Evolutionary conservation across 1,140 invertebrate species (phyloP).

Genomic region (Papilio machaon): DNA sequence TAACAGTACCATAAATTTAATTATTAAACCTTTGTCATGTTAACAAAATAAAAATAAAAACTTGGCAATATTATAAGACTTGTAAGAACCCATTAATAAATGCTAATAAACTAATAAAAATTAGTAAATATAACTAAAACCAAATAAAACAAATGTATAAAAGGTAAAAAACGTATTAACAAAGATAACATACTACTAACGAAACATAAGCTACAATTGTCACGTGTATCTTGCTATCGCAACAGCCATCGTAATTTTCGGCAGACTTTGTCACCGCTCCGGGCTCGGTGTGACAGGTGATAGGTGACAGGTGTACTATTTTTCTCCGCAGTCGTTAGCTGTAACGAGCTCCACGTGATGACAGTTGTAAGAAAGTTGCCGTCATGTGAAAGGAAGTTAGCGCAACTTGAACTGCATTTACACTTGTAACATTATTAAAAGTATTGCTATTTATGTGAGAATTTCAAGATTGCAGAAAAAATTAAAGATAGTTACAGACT

Average conservation of each 20-base stretch:
- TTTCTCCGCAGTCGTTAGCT: slow-evolving; percentile 17
- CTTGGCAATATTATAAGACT: no score
- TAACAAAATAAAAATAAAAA: no score
- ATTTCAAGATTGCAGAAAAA: no score
- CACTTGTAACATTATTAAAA: not conserved
- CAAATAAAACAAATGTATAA: no score
- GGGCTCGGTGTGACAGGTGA: not conserved
- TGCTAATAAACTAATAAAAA: no score
- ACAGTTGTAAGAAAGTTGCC: slow-evolving; percentile 15
- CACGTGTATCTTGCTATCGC: not conserved
- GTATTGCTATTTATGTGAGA: not conserved
- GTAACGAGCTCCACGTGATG: slow-evolving; percentile 21
- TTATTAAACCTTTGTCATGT: no score
- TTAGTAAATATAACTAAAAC: no score
- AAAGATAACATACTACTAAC: not conserved
- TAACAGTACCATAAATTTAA: no score
- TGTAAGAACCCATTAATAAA: no score
- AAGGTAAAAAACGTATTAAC: no score
- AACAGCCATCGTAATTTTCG: slow-evolving; percentile 11
- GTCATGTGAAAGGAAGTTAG: slow-evolving; percentile 19
- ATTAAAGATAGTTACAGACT: not conserved
- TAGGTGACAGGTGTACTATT: slow-evolving; percentile 15
- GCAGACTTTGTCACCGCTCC: not conserved
- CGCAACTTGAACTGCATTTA: not conserved
- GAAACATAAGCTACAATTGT: not conserved